Conservation (phyloP, 2,888 invertebrate genomes). For the Apamea anceps region DNA sequence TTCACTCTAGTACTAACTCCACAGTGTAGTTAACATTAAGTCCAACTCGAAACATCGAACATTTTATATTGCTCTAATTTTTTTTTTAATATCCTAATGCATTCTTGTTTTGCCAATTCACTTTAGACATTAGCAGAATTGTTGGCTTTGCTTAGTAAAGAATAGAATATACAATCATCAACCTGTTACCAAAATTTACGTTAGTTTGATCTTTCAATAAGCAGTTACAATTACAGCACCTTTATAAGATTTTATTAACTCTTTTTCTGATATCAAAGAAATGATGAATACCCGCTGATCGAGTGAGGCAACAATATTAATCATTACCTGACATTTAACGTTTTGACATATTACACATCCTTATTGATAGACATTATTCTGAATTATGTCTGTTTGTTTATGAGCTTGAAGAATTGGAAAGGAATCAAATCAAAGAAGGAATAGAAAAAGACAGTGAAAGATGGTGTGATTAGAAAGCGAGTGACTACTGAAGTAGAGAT, state of each 20-base stretch:
- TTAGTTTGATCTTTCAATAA: background rate
- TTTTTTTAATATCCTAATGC: too few species aligned
- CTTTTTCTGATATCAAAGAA: slow-evolving; percentile 39
- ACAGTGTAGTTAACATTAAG: too few species aligned
- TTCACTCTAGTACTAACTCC: too few species aligned
- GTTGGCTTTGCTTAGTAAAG: too few species aligned
- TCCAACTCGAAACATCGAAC: too few species aligned
- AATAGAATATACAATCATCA: too few species aligned
- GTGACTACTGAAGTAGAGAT: too few species aligned
- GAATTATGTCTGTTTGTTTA: slow-evolving; percentile 21
- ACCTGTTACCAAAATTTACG: background rate
- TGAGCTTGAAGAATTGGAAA: background rate
- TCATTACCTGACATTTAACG: slow-evolving; percentile 56
- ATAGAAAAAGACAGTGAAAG: background rate
- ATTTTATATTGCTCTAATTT: too few species aligned
- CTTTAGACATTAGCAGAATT: too few species aligned
- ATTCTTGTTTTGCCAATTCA: too few species aligned
- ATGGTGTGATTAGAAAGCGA: background rate
- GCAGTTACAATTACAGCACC: slow-evolving; percentile 16
- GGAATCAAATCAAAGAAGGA: background rate
- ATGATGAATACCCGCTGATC: slow-evolving; percentile 9
- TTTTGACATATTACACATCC: slow-evolving; percentile 47
- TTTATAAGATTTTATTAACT: slow-evolving; percentile 10
- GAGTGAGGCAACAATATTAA: slow-evolving; percentile 50
- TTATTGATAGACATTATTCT: background rate